Evolutionary conservation across 2,113 vertebrate genomes (phyloP), one percentile per base, ranked within the genome.

Genomic region (Tylochromis polylepis): DNA sequence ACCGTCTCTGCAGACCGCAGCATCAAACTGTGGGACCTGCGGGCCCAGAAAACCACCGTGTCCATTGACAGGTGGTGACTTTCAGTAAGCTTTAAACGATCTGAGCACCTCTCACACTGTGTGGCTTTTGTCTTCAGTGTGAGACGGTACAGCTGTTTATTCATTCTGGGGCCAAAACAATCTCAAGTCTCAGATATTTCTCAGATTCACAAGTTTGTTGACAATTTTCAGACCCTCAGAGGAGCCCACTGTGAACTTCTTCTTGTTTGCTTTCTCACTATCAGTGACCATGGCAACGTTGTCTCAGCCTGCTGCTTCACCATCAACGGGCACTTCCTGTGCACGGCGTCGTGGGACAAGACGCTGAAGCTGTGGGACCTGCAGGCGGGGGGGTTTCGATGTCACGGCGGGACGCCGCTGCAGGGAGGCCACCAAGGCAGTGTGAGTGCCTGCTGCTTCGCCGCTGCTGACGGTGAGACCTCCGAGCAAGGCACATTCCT

Each of bases 321-420:
- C 81, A 60, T 56, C 84, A 95, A 94, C 1, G 96, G 97, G 2
- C 95, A 81, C 80, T 95, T 94, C 78, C 90, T 97, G 78, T 97
- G 97, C 90, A 97, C 96, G 6, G 94, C 96, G 27, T 96, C 96
- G 3, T 97, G 97, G 96, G 96, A 97, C 72, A 97, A 94, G 85
- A 95, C 51, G 4, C 86, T 97, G 72, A 97, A 96, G 92, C 93
- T 97, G 85, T 97, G 96, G 97, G 96, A 97, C 29, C 72, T 97
- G 56, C 93, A 96, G 41, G 87, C 93, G 0, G 96, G 95, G 43
- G 91, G 94, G 2, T 97, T 96, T 62, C 90, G 81, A 3, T 93
- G 90, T 79, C 70, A 3, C 0, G 96, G 96, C 1, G 96, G 95
- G 3, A 36, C 93, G 70, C 84, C 56, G 36, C 93, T 96, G 77